Evolutionary conservation across 2,888 invertebrate genomes (phyloP).

Genomic region (Tenthredo notha): DNA sequence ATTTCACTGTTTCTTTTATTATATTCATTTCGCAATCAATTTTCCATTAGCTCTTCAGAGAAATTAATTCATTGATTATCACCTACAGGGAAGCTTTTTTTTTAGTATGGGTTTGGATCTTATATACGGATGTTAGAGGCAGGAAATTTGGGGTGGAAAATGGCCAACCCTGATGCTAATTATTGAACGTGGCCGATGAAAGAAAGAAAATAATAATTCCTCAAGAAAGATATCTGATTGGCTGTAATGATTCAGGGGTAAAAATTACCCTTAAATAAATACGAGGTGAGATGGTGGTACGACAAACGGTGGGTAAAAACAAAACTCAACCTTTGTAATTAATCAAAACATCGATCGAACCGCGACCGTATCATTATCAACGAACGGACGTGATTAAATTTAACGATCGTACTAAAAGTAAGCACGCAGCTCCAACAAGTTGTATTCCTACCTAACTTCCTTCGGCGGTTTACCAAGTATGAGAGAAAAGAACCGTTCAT

Average conservation of each 20-base stretch:
- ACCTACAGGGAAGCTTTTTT: not conserved
- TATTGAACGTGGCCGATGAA: not conserved
- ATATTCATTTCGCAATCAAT: not conserved
- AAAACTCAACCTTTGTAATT: slow-evolving; percentile 29
- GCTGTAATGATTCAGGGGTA: not conserved
- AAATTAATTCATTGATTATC: not conserved
- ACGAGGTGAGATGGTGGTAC: not conserved
- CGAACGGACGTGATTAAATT: slow-evolving; percentile 52
- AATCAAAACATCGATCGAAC: slow-evolving; percentile 41
- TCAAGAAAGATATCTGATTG: not conserved
- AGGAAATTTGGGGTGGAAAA: not conserved
- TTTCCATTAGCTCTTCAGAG: not conserved
- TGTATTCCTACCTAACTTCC: not conserved
- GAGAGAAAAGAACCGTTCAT: not conserved
- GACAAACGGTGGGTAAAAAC: not conserved
- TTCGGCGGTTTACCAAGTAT: not conserved
- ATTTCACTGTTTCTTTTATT: not conserved
- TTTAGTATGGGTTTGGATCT: not conserved
- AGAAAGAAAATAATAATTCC: not conserved
- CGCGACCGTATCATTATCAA: slow-evolving; percentile 50
- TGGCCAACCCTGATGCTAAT: not conserved
- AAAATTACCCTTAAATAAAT: not conserved
- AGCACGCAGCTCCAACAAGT: slow-evolving; percentile 47
- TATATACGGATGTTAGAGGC: not conserved
- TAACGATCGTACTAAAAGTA: slow-evolving; percentile 53